phyloP scores from a whole-genome alignment of 1,140 invertebrate species.

The Drosophila mayri region DNA sequence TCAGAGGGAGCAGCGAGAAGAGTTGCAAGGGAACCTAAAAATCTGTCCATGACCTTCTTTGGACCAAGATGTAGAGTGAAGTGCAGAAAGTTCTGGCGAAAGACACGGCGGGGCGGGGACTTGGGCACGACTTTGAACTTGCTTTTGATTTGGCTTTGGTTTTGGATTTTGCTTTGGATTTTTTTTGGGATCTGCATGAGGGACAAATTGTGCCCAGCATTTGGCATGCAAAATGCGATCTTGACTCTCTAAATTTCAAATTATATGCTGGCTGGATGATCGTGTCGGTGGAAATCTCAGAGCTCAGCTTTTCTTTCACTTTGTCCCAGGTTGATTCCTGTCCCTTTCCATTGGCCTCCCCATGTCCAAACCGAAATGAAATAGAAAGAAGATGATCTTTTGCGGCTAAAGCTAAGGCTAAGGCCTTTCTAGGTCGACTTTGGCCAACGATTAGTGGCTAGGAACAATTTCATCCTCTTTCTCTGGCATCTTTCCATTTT shows the following conservation, averaged over 20 bases:
- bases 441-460: conserved; percentile 51
- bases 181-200: conserved; percentile 41
- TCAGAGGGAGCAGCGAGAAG: not conserved
- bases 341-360: conserved; percentile 48
- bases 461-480: conserved; percentile 49
- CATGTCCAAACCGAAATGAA: conserved; percentile 58
- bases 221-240: conserved; percentile 76
- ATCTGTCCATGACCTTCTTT: conserved; percentile 83
- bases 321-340: conserved; percentile 29
- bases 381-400: conserved; percentile 61
- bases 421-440: conserved; percentile 50
- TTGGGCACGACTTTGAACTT: conserved; percentile 81
- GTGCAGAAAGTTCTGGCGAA: conserved; percentile 57
- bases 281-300: conserved; percentile 45
- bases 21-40: conserved; percentile 55
- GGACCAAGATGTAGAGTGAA: conserved; percentile 49
- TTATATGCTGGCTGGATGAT: conserved; percentile 64
- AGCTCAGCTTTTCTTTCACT: conserved; percentile 51
- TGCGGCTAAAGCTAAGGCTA: conserved; percentile 14
- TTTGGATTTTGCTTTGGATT: conserved; percentile 38
- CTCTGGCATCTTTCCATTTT: conserved; percentile 34
- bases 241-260: conserved; percentile 67
- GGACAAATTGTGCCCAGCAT: conserved; percentile 71
- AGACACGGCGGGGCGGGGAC: conserved; percentile 10
- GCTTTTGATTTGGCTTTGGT: conserved; percentile 59